phyloP scores from a whole-genome alignment of 1,140 invertebrate species.

The Lepidotrigona ventralis region DNA sequence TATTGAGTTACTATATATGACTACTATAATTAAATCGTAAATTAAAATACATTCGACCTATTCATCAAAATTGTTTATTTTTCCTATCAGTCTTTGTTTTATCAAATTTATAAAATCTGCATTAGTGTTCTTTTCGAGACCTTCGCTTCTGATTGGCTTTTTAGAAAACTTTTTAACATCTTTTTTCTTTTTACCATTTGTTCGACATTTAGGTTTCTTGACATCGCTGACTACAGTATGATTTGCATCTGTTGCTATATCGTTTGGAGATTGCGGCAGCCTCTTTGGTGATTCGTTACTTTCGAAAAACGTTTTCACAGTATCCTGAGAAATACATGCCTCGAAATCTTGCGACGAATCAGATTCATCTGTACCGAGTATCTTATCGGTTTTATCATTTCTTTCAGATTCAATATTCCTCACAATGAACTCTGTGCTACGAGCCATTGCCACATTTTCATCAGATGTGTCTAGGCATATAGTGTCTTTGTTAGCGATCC shows the following conservation, averaged over 20 bases:
- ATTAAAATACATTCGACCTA: neutral
- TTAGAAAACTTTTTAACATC: conserved; percentile 17
- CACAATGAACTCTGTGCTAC: conserved; percentile 69
- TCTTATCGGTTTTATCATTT: conserved; percentile 12
- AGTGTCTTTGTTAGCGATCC: conserved; percentile 73
- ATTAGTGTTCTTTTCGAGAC: conserved; percentile 1
- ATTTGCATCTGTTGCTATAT: neutral
- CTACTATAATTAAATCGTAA: neutral
- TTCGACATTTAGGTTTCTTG: conserved; percentile 7
- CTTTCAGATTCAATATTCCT: conserved; percentile 48
- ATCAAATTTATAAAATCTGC: conserved; percentile 73
- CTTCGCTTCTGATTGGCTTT: neutral
- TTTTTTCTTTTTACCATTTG: neutral
- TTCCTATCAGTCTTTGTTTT: conserved; percentile 68
- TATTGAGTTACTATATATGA: neutral
- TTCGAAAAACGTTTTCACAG: conserved; percentile 10
- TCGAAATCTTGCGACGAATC: neutral
- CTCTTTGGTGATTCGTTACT: neutral
- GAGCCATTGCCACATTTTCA: conserved; percentile 64
- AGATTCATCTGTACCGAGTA: neutral
- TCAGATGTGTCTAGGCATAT: conserved; percentile 69
- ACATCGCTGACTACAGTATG: neutral
- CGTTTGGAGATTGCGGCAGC: too few species aligned
- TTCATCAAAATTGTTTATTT: conserved; percentile 38
- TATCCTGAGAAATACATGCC: neutral